A percentile compares a stretch with the other conserved stretches of the same genome.
These are phyloP conservation scores for Bombus breviceps DNA, from an alignment of 1,140 invertebrate species.

Conservation along the genomic window DNA sequence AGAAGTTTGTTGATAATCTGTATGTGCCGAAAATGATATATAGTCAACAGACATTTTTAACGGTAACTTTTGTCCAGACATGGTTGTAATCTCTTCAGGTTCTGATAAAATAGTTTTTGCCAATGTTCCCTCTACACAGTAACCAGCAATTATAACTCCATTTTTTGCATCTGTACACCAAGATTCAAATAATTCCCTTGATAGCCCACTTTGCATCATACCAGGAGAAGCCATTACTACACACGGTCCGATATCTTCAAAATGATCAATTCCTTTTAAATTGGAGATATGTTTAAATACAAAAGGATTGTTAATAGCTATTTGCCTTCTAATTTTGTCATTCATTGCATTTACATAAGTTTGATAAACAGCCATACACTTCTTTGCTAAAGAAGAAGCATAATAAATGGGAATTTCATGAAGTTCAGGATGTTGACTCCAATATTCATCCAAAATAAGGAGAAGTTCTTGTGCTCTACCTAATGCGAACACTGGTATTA, in stretches of 20 bases:
- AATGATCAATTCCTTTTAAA: conserved; percentile 99
- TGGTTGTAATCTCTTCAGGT: conserved; percentile 98
- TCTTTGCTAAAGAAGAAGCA: conserved; percentile 99
- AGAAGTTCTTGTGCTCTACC: conserved; percentile 98
- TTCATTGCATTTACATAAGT: conserved; percentile 99
- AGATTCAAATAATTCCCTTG: conserved; percentile 98
- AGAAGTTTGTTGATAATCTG: conserved; percentile 99
- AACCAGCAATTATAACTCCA: conserved; percentile 99
- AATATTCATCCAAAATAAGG: conserved; percentile 99
- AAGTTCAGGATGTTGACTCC: conserved; percentile 98
- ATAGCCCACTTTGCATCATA: conserved; percentile 99
- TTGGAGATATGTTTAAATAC: conserved; percentile 99
- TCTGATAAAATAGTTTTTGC: conserved; percentile 99
- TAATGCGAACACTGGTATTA: conserved; percentile 99
- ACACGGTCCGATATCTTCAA: conserved; percentile 99
- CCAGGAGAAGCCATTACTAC: conserved; percentile 99
- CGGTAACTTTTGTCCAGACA: conserved; percentile 97
- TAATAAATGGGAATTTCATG: conserved; percentile 99
- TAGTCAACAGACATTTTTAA: conserved; percentile 99
- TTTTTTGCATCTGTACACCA: conserved; percentile 99
- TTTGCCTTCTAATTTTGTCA: conserved; percentile 97
- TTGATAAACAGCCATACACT: conserved; percentile 99
- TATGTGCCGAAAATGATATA: conserved; percentile 99
- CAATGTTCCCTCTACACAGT: conserved; percentile 99
- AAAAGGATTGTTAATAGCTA: conserved; percentile 99